phyloP scores from a whole-genome alignment of 2,888 invertebrate species.

The Adela reaumurella region DNA sequence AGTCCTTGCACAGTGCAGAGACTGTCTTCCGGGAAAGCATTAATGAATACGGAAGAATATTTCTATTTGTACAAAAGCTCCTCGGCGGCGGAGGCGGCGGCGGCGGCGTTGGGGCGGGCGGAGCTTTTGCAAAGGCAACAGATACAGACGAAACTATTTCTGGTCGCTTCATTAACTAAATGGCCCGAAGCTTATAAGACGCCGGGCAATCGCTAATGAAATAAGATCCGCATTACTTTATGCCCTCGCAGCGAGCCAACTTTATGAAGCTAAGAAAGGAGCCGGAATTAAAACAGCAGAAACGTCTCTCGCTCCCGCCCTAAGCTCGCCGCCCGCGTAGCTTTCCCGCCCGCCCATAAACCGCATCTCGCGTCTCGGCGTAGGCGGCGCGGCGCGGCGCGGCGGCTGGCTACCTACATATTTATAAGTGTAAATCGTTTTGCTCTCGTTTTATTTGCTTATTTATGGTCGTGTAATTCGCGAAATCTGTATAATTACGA shows the following conservation, averaged over 20 bases:
- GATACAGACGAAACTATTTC: conserved; percentile 1
- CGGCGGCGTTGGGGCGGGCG: neutral
- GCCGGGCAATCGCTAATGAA: conserved; percentile 44
- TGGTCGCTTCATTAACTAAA: conserved; percentile 25
- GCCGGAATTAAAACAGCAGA: conserved; percentile 55
- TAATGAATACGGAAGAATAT: neutral
- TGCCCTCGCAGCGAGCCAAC: conserved; percentile 27
- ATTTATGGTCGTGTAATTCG: conserved; percentile 55
- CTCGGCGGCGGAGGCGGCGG: neutral
- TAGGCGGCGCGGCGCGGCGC: no score
- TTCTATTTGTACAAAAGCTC: neutral
- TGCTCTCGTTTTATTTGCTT: conserved; percentile 38
- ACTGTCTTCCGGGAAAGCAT: neutral
- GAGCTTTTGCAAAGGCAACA: neutral
- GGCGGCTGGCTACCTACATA: neutral
- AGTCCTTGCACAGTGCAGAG: no score
- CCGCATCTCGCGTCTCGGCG: no score
- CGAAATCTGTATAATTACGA: conserved; percentile 53
- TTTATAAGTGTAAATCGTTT: neutral
- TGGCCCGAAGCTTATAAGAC: conserved; percentile 24
- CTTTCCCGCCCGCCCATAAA: no score
- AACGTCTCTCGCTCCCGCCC: conserved; percentile 30
- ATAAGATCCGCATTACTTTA: conserved; percentile 32
- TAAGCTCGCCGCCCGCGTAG: neutral
- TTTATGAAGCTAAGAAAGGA: conserved; percentile 20